Base-by-base conservation (phyloP, 2,888 invertebrate species). In the Tiliacea aurago region DNA sequence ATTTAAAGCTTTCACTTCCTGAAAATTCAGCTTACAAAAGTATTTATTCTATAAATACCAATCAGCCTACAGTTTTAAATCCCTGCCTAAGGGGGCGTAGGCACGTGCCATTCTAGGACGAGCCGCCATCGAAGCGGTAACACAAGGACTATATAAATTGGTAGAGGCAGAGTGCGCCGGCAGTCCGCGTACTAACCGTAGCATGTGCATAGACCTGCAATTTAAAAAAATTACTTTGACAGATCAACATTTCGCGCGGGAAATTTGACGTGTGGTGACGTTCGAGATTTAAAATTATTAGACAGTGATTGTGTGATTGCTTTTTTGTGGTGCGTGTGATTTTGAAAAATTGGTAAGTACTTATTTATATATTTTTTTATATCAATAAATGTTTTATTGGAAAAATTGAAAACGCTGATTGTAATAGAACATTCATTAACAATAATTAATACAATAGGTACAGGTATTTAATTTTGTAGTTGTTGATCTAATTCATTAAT, bases 121-220 rank as follows among this genome's bases (percentile, higher is more conserved):
- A 80, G 72, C 83, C 82, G 72, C 86, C 64, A 85, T 49, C 80
- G 76, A 81, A 87, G 85, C 88, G 85, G 84, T 84, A 90, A 87
- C 86, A 84, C 91, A 91, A 91, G 91, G 90, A 89, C 92, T 93
- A 91, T 94, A 93, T 93, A 93, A 93, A 92, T 93, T 91, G 90
- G 80, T 82, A 76, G 85, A 87, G 87, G 70, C 76, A 84, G 87
- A 81, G 81, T 87, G 87, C 88, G 87, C 89, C 76, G 88, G 85
- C 94, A 93, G 93, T 94, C 81, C 76, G 90, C 88, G 86, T 84
- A 85, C 80, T 81, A 84, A 79, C 90, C 83, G 84, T 86, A 79
- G 74, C 86, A 81, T 82, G 87, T 90, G 89, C 90, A 88, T 86
- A 83, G 78, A 84, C 81, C 69, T 84, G 84, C 85, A 88, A 73